These are phyloP conservation scores for Watersipora subatra DNA, from an alignment of 1,140 invertebrate genomes.

Conservation along the genomic window DNA sequence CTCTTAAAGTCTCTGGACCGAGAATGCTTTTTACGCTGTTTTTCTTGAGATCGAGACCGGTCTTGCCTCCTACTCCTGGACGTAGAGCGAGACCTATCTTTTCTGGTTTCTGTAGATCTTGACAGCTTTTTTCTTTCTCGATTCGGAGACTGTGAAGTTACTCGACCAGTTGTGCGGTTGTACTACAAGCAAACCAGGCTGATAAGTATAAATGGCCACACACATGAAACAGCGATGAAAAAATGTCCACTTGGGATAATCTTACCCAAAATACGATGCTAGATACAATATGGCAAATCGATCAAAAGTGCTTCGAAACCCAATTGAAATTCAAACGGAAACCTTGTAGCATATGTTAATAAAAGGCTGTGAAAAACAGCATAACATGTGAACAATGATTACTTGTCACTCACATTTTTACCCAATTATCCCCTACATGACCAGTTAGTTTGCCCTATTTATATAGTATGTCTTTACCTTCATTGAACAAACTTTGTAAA, in stretches of 20 bases:
- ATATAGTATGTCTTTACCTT: too few relatives aligned
- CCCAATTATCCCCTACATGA: too few relatives aligned
- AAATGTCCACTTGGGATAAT: not conserved
- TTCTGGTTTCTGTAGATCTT: not conserved
- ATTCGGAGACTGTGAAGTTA: not conserved
- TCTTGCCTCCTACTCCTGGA: not conserved
- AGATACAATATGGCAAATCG: too few relatives aligned
- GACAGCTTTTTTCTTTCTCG: not conserved
- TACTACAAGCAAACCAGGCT: not conserved
- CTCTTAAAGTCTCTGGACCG: not conserved
- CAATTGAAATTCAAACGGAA: too few relatives aligned
- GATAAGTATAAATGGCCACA: constrained; percentile 7
- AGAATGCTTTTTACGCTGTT: not conserved
- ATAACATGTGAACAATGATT: too few relatives aligned
- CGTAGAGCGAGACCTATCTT: not conserved
- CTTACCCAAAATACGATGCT: too few relatives aligned
- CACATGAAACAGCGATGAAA: not conserved
- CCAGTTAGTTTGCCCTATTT: too few relatives aligned
- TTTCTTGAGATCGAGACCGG: not conserved
- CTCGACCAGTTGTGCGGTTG: not conserved
- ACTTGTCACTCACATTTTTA: too few relatives aligned
- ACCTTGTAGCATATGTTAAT: too few relatives aligned
- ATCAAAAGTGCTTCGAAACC: too few relatives aligned
- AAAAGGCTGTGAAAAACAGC: too few relatives aligned
- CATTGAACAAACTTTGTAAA: too few relatives aligned